Evolutionary conservation across 2,797 vertebrate species (phyloP).

Genomic region (Mormyrus proboscirostris): DNA sequence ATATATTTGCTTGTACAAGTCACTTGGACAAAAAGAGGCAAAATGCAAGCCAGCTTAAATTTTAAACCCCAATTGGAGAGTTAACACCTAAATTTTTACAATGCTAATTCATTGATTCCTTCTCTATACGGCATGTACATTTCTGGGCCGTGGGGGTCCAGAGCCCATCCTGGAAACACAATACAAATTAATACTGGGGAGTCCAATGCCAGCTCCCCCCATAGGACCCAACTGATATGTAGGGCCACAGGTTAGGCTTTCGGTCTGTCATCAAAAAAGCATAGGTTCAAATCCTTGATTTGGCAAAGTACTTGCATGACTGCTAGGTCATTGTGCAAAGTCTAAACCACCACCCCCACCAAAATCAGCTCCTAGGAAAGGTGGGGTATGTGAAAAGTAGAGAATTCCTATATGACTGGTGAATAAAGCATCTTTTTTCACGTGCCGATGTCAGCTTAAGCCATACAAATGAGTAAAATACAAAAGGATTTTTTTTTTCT

Average conservation of each 20-base stretch:
- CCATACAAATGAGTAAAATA: background rate
- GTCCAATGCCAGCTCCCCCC: background rate
- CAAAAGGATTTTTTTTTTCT: background rate
- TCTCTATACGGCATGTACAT: background rate
- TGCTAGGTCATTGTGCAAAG: background rate
- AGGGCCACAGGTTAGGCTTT: background rate
- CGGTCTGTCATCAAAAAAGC: background rate
- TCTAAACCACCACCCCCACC: background rate
- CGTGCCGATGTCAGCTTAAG: background rate
- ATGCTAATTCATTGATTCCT: background rate
- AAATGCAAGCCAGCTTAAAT: background rate
- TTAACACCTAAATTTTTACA: background rate
- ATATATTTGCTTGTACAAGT: background rate
- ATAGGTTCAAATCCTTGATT: background rate
- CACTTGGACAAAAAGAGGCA: constrained; percentile 2
- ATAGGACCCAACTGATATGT: background rate
- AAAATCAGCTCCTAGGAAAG: background rate
- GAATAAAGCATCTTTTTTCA: background rate
- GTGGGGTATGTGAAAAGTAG: background rate
- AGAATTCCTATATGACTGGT: background rate
- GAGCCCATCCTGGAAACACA: background rate
- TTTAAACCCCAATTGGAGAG: background rate
- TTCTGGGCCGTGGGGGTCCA: background rate
- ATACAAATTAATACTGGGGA: background rate
- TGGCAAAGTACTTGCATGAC: background rate